Base-by-base conservation (phyloP, 2,888 invertebrate species). In the Scaptomyza polygonia region DNA sequence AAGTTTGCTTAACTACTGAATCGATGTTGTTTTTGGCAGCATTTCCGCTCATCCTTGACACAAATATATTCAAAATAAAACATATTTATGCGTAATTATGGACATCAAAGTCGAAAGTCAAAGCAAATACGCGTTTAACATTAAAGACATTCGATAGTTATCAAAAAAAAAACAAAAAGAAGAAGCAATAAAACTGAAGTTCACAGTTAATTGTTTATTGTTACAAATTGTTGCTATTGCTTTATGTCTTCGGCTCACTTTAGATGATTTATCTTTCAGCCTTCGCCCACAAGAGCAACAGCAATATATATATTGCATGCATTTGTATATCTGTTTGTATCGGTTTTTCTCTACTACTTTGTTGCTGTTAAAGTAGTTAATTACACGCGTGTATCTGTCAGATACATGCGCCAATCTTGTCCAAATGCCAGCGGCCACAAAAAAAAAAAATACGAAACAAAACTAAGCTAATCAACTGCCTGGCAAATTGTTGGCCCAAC, bases 31-130 rank as follows among this genome's bases (percentile, higher is more conserved):
- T 16, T 61, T 79, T 69, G 55, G 34, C 69, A 44, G 72, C 65
- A 72, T 68, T 80, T 86, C 84, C 86, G 82, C 64, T 86, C 67
- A 72, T 80, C 82, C 82, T 82, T 82, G 82, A 84, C 82, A 82
- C 84, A 77, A 86, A 73, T 79, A 43, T 52, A 9, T 9, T 2
- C 14, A 36, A 14, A 36, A 7, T 16, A 4, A 8, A 25, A 67
- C 48, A 68, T 67, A 75, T 67, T 78, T 63, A 69, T 78, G 62
- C 51, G 72, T 81, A 69, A 84, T 84, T 84, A 84, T 25, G 25
- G 59, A 40, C 49, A 66, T 64, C 53, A 56, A 51, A 76, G 62
- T 58, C 68, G 59, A 59, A 53, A 43, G 18, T 56, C 34, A 49
- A 57, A 51, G 62, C 39, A 44, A 44, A 64, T 55, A 51, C 57